Base-by-base conservation (phyloP, 2,113 vertebrate species). In the Leiothrix lutea region DNA sequence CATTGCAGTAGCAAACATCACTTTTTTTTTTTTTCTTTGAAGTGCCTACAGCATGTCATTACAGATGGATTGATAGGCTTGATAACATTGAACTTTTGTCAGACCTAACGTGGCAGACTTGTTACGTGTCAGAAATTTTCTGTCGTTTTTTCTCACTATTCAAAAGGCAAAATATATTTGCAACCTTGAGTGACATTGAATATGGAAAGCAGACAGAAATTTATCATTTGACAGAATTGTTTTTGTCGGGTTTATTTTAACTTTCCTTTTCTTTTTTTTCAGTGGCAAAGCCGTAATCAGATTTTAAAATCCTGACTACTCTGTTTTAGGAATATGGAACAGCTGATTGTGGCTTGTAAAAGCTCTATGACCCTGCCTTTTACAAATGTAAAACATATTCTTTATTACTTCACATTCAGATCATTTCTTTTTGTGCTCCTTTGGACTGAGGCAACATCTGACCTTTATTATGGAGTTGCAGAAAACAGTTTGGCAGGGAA, bases 151-250 rank as follows among this genome's bases (percentile, higher is more conserved):
- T 96, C 95, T 95, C 97, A 48, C 80, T 94, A 70, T 95, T 96
- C 95, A 96, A 93, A 95, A 95, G 92, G 84, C 86, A 97, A 90
- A 96, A 97, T 97, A 95, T 96, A 97, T 97, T 97, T 97, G 95
- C 86, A 96, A 97, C 97, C 97, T 97, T 98, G 97, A 98, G 87
- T 97, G 97, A 97, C 97, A 97, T 92, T 98, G 97, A 95, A 64
- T 96, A 95, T 93, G 95, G 91, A 97, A 92, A 97, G 85, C 85
- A 94, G 89, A 80, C 71, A 91, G 79, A 95, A 97, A 95, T 97
- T 85, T 94, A 84, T 97, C 95, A 80, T 95, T 91, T 89, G 74
- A 81, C 80, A 89, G 86, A 72, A 79, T 38, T 92, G 84, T 18
- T 94, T 91, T 75, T 75, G 22, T 84, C 48, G 21, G 14, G 54